A percentile compares a stretch with the other conserved stretches of the same genome.
phyloP scores from a whole-genome alignment of 2,113 vertebrate genomes.

The Crotalus tigris region DNA sequence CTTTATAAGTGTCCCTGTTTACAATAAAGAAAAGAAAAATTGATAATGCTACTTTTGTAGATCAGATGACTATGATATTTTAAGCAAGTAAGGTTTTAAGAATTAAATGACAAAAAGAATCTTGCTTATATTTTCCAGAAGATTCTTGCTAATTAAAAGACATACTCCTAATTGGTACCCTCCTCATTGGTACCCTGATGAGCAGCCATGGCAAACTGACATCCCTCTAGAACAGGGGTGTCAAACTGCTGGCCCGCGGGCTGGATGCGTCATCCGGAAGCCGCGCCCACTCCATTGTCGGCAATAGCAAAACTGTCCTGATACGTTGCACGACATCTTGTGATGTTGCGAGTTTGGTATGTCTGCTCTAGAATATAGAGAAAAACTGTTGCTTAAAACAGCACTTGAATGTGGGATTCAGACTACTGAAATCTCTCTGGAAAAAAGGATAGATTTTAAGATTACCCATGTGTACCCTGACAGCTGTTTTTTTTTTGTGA shows the following conservation, averaged over 20 bases:
- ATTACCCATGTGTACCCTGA: neutral
- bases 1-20: neutral
- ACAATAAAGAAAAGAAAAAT: neutral
- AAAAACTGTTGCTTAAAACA: neutral
- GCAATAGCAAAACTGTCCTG: too few relatives aligned
- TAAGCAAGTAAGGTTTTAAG: neutral
- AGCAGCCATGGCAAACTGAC: neutral
- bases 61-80: neutral
- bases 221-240: neutral
- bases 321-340: too few relatives aligned
- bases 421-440: neutral
- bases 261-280: too few relatives aligned
- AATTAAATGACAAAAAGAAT: neutral
- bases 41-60: neutral
- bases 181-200: neutral
- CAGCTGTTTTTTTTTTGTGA: neutral
- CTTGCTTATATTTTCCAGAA: neutral
- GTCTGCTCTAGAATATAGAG: neutral
- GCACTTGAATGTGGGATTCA: neutral
- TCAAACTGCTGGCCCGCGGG: too few relatives aligned
- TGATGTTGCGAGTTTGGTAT: too few relatives aligned
- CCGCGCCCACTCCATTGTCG: too few relatives aligned
- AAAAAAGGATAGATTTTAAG: neutral
- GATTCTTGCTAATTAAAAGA: conserved; percentile 25
- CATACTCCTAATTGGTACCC: neutral